Evolutionary conservation across 1,140 invertebrate genomes (phyloP), one percentile per base, ranked within the genome.

Genomic region (Lordiphosa collinella): DNA sequence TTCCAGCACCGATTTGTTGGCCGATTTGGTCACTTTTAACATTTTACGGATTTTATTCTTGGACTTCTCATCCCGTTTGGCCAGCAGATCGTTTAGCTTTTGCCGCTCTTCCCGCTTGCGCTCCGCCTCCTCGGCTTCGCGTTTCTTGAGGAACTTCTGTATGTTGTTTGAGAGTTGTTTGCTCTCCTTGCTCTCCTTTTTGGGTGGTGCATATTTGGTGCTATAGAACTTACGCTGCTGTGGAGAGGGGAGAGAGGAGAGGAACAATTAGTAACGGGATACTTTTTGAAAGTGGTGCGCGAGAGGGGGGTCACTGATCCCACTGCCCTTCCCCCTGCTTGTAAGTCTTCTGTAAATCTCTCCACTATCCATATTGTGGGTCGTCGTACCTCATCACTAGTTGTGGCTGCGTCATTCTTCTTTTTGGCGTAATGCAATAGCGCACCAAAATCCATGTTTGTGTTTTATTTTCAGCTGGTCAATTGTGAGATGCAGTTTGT

Each of bases 1-100:
- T 47, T 93, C 93, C 51, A 97, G 89, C 3, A 95, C 95, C 5
- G 95, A 93, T 88, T 96, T 96, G 86, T 96, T 96, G 0, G 95
- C 95, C 46, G 95, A 95, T 90, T 97, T 97, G 14, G 95, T 96
- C 2, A 95, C 91, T 87, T 92, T 92, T 1, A 92, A 63, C 88
- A 91, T 91, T 74, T 92, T 92, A 25, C 91, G 90, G 60, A 94
- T 93, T 61, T 92, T 92, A 56, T 91, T 92, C 65, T 93, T 91
- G n/a, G 93, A 92, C 85, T 94, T 93, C 13, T 93, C 93, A 72
- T 94, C 93, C 29, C 96, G 89, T 74, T 96, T 91, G 14, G 94
- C 92, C 46, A 96, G 78, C 16, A 97, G 88, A 60, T 92, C 91
- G 13, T 91, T 90, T 1, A 90, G 90, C 76, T 94, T 95, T 53